Conservation (phyloP, 2,113 vertebrate species). For the Oceanites oceanicus region DNA sequence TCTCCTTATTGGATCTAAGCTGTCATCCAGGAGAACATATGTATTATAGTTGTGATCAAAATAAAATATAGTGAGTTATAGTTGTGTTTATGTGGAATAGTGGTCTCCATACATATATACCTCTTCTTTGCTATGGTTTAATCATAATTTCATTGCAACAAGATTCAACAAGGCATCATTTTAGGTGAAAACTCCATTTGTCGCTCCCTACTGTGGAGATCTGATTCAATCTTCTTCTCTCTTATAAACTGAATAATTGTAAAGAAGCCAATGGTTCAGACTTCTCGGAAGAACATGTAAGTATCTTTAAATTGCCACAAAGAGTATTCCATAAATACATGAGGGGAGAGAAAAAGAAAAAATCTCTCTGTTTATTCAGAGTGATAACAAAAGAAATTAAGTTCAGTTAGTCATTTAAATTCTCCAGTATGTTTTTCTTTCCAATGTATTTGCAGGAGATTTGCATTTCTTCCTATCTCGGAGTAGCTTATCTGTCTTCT, state of each 20-base stretch:
- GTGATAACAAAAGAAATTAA: conserved; percentile 25
- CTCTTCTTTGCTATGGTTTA: background rate
- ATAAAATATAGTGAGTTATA: background rate
- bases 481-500: background rate
- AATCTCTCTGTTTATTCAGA: background rate
- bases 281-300: background rate
- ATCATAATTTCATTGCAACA: background rate
- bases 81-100: background rate
- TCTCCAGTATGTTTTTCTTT: background rate
- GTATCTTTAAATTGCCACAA: background rate
- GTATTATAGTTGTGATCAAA: background rate
- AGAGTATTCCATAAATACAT: background rate
- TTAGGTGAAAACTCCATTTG: background rate
- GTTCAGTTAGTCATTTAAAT: background rate
- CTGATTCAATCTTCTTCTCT: background rate
- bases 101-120: background rate
- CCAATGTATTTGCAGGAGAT: background rate
- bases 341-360: background rate
- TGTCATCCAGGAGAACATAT: conserved; percentile 1
- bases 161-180: background rate
- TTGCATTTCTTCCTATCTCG: conserved; percentile 11
- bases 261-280: background rate
- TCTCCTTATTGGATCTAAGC: background rate
- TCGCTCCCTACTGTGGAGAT: background rate
- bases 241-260: background rate